Base-by-base conservation (phyloP, 2,113 vertebrate species). In the Astur gentilis region DNA sequence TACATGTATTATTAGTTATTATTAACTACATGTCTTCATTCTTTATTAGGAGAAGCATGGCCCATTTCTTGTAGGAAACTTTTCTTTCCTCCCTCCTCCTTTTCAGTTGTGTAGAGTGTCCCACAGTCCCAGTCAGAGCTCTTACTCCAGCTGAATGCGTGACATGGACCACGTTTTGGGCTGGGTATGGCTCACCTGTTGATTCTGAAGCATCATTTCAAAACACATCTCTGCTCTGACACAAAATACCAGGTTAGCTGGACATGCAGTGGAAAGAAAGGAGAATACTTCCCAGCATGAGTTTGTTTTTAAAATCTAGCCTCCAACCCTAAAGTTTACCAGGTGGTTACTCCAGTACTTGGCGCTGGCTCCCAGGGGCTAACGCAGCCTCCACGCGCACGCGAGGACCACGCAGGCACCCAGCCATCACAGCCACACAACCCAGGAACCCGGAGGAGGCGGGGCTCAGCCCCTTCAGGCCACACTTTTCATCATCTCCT, bases 361-460 rank as follows among this genome's bases (percentile, higher is more conserved):
- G 34, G 27, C 1, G 2, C 21, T 38, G 18, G 38, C 38, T 75
- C 52, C 71, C 57, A 32, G 8, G 50, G 32, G 26, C 44, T 54
- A 71, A 60, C 1, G 1, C n/a, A 34, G 50, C 19, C 8, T 60
- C 60, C 32, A 78, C 1, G 1, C 2, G 3, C 8, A 2, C 1
- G 5, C 1, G 1, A 36, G 60, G 23, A 67, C 60, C 40, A 13
- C 2, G 5, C 6, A 40, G 29, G 16, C 45, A 55, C 36, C 45
- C 47, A 65, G 32, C 11, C n/a, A 44, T 11, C 1, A 1, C 61
- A 84, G 67, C 42, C 36, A 38, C 27, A 16, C 42, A 44, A n/a
- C 9, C 44, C 2, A 0, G 21, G 29, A 5, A 83, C 17, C 8
- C 2, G 16, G 16, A 31, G 27, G 1, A 5, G 32, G 14, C 0